Evolutionary conservation across 2,888 invertebrate species (phyloP).

Genomic region (Noctua comes): DNA sequence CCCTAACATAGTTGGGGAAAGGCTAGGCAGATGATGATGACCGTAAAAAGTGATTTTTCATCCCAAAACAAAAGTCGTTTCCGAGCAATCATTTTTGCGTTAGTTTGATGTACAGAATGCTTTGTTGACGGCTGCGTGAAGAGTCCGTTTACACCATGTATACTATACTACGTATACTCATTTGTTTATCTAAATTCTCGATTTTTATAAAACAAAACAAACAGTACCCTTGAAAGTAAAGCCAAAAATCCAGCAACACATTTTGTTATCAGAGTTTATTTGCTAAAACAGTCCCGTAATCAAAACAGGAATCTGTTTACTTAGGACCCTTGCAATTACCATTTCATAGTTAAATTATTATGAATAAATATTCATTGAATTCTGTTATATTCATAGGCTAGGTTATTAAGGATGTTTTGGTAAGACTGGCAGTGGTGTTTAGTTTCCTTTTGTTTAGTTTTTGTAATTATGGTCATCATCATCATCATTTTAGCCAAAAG

Average conservation of each 20-base stretch:
- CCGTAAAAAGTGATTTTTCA: background rate
- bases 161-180: background rate
- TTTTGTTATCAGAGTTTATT: slow-evolving; percentile 49
- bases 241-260: slow-evolving; percentile 43
- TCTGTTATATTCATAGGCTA: slow-evolving; percentile 60
- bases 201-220: slow-evolving; percentile 2
- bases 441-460: slow-evolving; percentile 4
- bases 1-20: too few species aligned
- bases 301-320: slow-evolving; percentile 64
- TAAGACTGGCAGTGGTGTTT: slow-evolving; percentile 16
- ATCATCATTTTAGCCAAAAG: too few species aligned
- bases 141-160: too few species aligned
- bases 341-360: slow-evolving; percentile 66
- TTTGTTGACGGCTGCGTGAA: background rate
- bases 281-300: slow-evolving; percentile 56
- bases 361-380: slow-evolving; percentile 66
- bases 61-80: background rate
- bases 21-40: too few species aligned
- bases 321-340: slow-evolving; percentile 65
- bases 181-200: slow-evolving; percentile 2
- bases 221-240: background rate
- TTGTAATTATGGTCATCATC: background rate
- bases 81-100: too few species aligned
- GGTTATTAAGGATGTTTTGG: slow-evolving; percentile 32
- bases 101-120: background rate